A percentile compares a stretch with the other conserved stretches of the same genome.
phyloP scores from a whole-genome alignment of 2,113 vertebrate genomes.

The Tychaedon coryphoeus region DNA sequence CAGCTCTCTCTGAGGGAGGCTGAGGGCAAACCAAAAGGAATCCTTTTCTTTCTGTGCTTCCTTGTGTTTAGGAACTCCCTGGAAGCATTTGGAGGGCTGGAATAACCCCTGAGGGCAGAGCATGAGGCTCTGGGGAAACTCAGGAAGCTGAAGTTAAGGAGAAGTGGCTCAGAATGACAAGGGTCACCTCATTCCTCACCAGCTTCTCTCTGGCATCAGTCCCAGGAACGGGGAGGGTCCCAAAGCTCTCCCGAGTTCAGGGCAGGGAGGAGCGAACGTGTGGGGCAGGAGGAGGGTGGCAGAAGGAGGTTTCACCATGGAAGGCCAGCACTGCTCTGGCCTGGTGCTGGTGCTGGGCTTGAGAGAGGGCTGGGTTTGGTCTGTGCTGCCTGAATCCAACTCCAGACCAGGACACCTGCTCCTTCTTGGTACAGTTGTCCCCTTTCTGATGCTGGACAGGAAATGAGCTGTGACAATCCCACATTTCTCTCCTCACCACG shows the following conservation, averaged over 20 bases:
- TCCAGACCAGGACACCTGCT: neutral
- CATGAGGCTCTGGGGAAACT: neutral
- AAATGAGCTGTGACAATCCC: neutral
- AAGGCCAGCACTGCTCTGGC: fast-evolving
- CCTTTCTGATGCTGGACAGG: neutral
- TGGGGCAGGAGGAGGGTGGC: neutral
- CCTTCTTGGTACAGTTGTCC: fast-evolving
- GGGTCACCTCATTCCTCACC: neutral
- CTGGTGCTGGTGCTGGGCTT: neutral
- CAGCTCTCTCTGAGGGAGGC: neutral
- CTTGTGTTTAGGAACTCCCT: neutral
- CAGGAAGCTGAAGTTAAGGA: neutral
- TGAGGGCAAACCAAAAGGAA: neutral
- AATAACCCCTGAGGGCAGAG: neutral
- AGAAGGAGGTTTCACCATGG: neutral
- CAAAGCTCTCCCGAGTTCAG: neutral
- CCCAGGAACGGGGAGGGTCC: neutral
- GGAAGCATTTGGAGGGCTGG: neutral
- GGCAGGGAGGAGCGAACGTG: neutral
- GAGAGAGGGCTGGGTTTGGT: neutral
- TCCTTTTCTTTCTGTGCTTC: neutral
- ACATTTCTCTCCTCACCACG: fast-evolving
- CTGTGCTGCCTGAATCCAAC: neutral
- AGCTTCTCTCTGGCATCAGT: neutral
- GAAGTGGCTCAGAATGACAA: neutral